phyloP scores from a whole-genome alignment of 2,888 invertebrate species.

The Troilus luridus region DNA sequence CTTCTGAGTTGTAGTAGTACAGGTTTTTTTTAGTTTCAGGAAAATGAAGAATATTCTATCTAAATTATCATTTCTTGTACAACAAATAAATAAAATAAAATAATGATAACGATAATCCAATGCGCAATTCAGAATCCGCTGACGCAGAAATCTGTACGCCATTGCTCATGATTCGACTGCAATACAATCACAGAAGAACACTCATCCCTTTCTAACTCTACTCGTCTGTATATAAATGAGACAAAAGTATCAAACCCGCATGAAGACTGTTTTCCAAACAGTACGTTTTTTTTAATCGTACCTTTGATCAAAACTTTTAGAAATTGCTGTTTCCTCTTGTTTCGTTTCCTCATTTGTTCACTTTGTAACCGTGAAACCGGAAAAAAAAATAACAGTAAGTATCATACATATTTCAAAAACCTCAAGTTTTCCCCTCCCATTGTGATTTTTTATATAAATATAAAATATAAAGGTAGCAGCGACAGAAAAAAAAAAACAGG shows the following conservation, averaged over 20 bases:
- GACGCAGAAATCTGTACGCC: too few species aligned
- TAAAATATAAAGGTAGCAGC: neutral
- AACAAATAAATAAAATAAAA: too few species aligned
- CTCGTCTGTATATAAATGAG: neutral
- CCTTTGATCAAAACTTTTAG: neutral
- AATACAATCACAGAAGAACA: too few species aligned
- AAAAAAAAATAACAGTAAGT: neutral
- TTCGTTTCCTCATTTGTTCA: neutral
- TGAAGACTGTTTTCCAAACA: neutral
- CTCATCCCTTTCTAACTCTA: neutral
- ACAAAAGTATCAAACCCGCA: neutral
- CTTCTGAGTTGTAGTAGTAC: too few species aligned
- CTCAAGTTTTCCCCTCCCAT: neutral
- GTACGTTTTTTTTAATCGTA: neutral
- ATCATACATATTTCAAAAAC: slow-evolving; percentile 9
- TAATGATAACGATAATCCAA: too few species aligned
- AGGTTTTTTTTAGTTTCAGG: too few species aligned
- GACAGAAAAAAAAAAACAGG: neutral
- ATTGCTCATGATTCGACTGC: too few species aligned
- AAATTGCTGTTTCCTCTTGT: neutral
- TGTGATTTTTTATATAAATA: neutral
- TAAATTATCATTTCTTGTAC: too few species aligned
- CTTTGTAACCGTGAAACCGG: neutral
- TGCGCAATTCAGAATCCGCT: too few species aligned
- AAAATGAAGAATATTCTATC: too few species aligned